These are phyloP conservation scores for Tolmerus cingulatus DNA, from an alignment of 2,888 invertebrate species.

Conservation along the genomic window DNA sequence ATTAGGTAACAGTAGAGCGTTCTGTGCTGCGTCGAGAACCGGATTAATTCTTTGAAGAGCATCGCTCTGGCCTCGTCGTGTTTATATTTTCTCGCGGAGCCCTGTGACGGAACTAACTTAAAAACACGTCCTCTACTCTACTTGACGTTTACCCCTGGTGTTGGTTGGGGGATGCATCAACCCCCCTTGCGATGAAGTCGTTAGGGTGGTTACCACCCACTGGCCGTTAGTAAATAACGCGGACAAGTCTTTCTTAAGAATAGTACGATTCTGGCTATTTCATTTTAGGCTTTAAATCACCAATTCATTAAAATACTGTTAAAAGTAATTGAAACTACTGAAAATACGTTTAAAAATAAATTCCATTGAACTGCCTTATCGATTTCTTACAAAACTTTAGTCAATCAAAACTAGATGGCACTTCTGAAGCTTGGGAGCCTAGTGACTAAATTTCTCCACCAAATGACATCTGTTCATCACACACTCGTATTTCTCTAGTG, in stretches of 20 bases:
- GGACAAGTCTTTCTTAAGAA: background rate
- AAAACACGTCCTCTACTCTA: slow-evolving; percentile 1
- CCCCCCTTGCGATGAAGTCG: background rate
- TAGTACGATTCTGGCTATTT: background rate
- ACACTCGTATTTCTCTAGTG: background rate
- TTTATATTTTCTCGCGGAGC: background rate
- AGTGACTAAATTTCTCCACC: background rate
- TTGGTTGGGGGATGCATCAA: background rate
- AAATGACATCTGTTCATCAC: background rate
- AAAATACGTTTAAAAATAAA: background rate
- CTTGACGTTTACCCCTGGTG: slow-evolving; percentile 8
- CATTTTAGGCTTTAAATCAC: background rate
- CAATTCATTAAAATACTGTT: background rate
- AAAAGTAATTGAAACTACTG: background rate
- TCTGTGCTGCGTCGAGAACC: slow-evolving; percentile 74
- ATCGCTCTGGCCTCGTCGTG: slow-evolving; percentile 49
- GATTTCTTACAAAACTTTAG: background rate
- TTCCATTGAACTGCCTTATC: background rate
- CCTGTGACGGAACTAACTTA: background rate
- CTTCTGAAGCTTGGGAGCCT: background rate
- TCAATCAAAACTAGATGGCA: background rate
- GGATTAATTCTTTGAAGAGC: slow-evolving; percentile 67
- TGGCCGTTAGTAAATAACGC: background rate
- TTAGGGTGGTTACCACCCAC: background rate
- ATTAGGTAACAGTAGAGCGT: slow-evolving; percentile 84